Conservation (phyloP, 2,113 vertebrate species). For the Eolophus roseicapilla region DNA sequence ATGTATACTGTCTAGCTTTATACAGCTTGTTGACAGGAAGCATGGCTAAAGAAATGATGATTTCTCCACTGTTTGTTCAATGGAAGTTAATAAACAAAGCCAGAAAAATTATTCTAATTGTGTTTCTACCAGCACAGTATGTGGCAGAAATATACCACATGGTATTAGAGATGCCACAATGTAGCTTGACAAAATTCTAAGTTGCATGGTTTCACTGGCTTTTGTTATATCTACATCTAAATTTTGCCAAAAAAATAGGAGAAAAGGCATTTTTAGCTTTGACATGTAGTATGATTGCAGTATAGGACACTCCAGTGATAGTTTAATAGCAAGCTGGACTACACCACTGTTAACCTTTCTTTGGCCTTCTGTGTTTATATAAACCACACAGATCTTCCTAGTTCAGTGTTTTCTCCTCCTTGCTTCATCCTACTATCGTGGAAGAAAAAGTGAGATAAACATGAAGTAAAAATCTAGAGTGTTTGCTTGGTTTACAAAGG, state of each 20-base stretch:
- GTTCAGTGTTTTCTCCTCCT: not conserved
- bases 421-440: not conserved
- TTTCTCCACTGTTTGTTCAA: not conserved
- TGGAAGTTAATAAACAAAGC: not conserved
- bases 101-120: not conserved
- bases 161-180: not conserved
- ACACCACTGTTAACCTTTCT: not conserved
- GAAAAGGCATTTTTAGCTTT: not conserved
- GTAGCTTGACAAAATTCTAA: not conserved
- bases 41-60: not conserved
- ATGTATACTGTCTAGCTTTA: not conserved
- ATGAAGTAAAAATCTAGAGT: not conserved
- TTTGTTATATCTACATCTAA: not conserved
- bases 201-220: not conserved
- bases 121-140: not conserved
- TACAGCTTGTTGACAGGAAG: not conserved
- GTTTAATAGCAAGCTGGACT: not conserved
- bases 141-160: not conserved
- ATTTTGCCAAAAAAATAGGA: not conserved
- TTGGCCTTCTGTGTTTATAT: not conserved
- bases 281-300: rapidly evolving
- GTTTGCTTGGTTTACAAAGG: not conserved
- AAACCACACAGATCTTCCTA: not conserved
- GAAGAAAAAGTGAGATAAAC: not conserved
- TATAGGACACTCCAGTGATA: not conserved